These are phyloP conservation scores for Chromobotia macracanthus DNA, from an alignment of 2,797 vertebrate genomes.

Conservation along the genomic window DNA sequence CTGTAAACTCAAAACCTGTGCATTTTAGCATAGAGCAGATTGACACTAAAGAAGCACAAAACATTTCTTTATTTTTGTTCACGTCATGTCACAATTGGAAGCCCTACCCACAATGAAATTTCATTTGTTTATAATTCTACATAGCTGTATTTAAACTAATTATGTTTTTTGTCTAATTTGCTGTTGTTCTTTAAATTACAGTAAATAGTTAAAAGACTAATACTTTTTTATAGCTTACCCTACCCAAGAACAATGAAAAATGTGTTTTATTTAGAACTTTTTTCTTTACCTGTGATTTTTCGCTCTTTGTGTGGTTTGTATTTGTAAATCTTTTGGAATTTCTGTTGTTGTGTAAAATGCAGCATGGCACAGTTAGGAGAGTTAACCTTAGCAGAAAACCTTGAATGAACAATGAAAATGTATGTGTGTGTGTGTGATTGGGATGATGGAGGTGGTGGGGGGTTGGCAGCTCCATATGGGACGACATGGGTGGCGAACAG, in stretches of 20 bases:
- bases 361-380: slow-evolving; percentile 18
- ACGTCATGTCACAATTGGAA: neutral
- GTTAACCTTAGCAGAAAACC: slow-evolving; percentile 17
- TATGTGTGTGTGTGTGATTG: slow-evolving; percentile 24
- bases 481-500: slow-evolving; percentile 52
- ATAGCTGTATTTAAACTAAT: too few species aligned
- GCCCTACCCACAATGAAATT: too few species aligned
- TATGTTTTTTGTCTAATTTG: too few species aligned
- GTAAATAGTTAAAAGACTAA: neutral
- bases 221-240: neutral
- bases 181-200: too few species aligned
- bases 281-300: neutral
- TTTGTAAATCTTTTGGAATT: slow-evolving; percentile 12
- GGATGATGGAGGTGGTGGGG: slow-evolving; percentile 12
- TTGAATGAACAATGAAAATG: slow-evolving; percentile 40
- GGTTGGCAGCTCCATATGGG: slow-evolving; percentile 24
- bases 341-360: neutral
- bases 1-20: neutral
- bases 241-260: neutral
- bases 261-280: neutral
- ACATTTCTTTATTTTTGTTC: neutral
- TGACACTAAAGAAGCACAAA: neutral
- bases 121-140: too few species aligned
- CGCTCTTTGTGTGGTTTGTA: neutral
- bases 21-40: neutral